Conservation (phyloP, 2,888 invertebrate species). For the Pyrrhosoma nymphula region DNA sequence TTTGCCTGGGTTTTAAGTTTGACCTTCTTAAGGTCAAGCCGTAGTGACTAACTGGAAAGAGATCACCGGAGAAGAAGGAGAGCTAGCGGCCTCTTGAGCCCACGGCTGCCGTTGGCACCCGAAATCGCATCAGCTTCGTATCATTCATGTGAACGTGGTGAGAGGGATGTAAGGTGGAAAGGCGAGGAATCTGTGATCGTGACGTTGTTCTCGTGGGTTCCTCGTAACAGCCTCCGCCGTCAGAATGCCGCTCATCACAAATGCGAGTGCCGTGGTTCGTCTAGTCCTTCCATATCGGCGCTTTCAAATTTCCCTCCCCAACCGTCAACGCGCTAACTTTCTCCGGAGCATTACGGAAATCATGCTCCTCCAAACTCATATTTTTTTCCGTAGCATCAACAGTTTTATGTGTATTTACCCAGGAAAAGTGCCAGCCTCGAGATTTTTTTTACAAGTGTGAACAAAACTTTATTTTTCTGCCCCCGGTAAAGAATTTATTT, state of each 20-base stretch:
- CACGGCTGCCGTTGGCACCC: neutral
- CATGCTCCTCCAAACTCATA: too few species aligned
- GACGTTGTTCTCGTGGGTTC: neutral
- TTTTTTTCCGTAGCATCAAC: too few species aligned
- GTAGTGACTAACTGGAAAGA: neutral
- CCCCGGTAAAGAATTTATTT: too few species aligned
- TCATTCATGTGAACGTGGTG: neutral
- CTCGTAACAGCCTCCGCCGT: neutral
- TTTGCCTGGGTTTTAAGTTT: neutral
- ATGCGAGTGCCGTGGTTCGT: neutral
- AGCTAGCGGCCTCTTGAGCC: neutral
- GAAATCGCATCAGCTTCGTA: neutral
- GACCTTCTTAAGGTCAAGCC: constrained; percentile 19
- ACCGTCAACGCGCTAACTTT: neutral
- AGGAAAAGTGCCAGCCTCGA: too few species aligned
- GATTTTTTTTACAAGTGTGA: too few species aligned
- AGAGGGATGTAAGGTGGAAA: neutral
- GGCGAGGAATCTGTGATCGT: too few species aligned
- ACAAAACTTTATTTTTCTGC: too few species aligned
- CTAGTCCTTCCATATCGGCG: neutral
- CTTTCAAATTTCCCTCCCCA: neutral
- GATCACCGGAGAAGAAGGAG: neutral
- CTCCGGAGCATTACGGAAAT: neutral
- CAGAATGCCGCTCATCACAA: neutral
- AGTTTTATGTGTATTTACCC: too few species aligned